These are phyloP conservation scores for Hiodon alosoides DNA, from an alignment of 2,113 vertebrate species.

Conservation along the genomic window DNA sequence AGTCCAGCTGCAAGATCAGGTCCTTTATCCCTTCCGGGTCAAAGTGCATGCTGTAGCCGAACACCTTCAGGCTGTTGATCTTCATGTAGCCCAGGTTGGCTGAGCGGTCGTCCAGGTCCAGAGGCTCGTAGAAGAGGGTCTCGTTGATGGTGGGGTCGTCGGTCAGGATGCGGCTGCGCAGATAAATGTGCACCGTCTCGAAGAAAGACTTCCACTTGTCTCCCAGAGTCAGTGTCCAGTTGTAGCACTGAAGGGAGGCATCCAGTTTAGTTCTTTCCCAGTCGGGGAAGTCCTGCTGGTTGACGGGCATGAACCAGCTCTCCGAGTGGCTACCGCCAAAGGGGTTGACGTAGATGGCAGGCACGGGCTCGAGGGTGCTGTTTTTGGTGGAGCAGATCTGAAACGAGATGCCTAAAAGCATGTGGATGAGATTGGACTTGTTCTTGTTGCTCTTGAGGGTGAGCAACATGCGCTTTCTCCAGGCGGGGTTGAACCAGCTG, in stretches of 20 bases:
- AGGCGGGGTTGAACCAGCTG: slow-evolving; percentile 96
- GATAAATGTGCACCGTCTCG: slow-evolving; percentile 92
- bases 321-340: slow-evolving; percentile 97
- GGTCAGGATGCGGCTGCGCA: slow-evolving; percentile 85
- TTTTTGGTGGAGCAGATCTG: slow-evolving; percentile 96
- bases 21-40: slow-evolving; percentile 93
- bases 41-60: slow-evolving; percentile 98
- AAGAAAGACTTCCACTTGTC: slow-evolving; percentile 99
- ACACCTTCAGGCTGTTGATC: slow-evolving; percentile 94
- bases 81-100: slow-evolving; percentile 97
- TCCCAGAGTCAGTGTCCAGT: slow-evolving; percentile 93
- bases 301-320: slow-evolving; percentile 93
- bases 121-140: slow-evolving; percentile 86
- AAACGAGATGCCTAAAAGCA: slow-evolving; percentile 88
- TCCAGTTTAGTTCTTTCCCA: slow-evolving; percentile 90
- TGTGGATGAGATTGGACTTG: slow-evolving; percentile 92
- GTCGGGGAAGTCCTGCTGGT: slow-evolving; percentile 85
- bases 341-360: slow-evolving; percentile 90
- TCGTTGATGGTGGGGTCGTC: slow-evolving; percentile 72
- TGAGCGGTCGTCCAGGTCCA: slow-evolving; percentile 81
- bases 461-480: slow-evolving; percentile 92
- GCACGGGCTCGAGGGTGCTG: slow-evolving; percentile 89
- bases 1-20: slow-evolving; percentile 92
- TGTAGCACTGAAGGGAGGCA: slow-evolving; percentile 88
- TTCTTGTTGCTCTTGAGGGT: slow-evolving; percentile 98